Conservation (phyloP, 2,113 vertebrate species). For the Anoura caudifer region DNA sequence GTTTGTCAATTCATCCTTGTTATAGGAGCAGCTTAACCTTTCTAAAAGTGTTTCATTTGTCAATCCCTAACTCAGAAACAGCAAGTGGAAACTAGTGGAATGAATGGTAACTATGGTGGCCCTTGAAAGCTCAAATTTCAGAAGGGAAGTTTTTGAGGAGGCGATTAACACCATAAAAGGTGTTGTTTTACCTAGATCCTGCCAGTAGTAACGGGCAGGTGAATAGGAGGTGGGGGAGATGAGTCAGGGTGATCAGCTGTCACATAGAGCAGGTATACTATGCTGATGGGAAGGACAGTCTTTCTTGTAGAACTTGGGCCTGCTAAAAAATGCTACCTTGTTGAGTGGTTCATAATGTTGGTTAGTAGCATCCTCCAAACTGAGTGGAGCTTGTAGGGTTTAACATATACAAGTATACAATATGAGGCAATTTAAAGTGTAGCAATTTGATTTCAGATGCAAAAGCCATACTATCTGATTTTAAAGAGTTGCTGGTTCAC, state of each 20-base stretch:
- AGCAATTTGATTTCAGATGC: not conserved
- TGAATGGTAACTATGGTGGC: not conserved
- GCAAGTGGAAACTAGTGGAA: not conserved
- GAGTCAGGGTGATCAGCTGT: not conserved
- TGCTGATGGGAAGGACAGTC: not conserved
- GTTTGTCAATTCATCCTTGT: not conserved
- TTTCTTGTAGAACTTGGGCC: not conserved
- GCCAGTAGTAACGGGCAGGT: not conserved
- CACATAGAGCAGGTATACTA: not conserved
- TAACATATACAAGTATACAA: not conserved
- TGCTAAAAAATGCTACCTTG: not conserved
- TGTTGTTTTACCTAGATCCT: not conserved
- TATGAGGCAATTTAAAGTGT: constrained; percentile 7
- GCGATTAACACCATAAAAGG: not conserved
- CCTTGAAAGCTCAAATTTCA: not conserved
- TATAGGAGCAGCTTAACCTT: constrained; percentile 21
- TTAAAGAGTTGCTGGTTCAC: not conserved
- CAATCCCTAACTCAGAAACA: not conserved
- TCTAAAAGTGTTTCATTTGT: constrained; percentile 24
- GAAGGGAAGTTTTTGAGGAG: not conserved
- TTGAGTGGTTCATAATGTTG: not conserved
- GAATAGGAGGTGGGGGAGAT: not conserved
- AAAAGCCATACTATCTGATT: not conserved
- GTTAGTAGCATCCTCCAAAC: not conserved
- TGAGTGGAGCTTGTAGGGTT: not conserved